Percentiles rank a stretch among this genome's conserved stretches.
phyloP scores from a whole-genome alignment of 92 coral and sea anemone species.

The Phenganax stokvisi region DNA sequence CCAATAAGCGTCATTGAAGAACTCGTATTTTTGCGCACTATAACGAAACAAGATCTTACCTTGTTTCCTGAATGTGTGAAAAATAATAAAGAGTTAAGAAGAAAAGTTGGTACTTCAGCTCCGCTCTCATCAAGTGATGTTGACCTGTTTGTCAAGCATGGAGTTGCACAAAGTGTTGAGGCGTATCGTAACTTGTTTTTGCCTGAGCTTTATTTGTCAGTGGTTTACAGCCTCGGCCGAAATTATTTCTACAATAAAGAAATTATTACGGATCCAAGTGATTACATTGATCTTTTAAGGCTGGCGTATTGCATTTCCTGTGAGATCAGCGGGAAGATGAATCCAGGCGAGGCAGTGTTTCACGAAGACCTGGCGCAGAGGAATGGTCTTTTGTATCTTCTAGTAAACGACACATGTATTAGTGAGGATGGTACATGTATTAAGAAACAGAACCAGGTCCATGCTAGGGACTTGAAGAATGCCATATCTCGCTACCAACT shows the following conservation, averaged over 20 bases:
- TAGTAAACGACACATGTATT: conserved; percentile 2
- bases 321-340: conserved; percentile 25
- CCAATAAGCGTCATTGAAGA: neutral
- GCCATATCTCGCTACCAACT: conserved; percentile 22
- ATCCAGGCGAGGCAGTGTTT: conserved; percentile 18
- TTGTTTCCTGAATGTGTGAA: conserved; percentile 11
- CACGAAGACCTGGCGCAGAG: conserved; percentile 14
- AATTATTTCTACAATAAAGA: conserved; percentile 9
- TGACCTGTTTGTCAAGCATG: neutral
- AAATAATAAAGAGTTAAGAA: conserved; percentile 8
- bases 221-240: conserved; percentile 30
- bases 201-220: conserved; percentile 30
- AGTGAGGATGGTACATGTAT: neutral
- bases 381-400: conserved; percentile 35
- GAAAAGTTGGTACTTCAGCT: conserved; percentile 13
- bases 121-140: conserved; percentile 28
- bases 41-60: neutral
- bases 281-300: conserved; percentile 24
- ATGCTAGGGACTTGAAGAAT: conserved; percentile 21
- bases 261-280: neutral
- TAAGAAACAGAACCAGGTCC: neutral
- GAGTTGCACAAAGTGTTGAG: conserved; percentile 19
- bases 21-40: conserved; percentile 21
- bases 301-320: conserved; percentile 27
- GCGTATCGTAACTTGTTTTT: conserved; percentile 11